Evolutionary conservation across 1,140 invertebrate species (phyloP), one percentile per base, ranked within the genome.

Genomic region (Drosophila lacertosa): DNA sequence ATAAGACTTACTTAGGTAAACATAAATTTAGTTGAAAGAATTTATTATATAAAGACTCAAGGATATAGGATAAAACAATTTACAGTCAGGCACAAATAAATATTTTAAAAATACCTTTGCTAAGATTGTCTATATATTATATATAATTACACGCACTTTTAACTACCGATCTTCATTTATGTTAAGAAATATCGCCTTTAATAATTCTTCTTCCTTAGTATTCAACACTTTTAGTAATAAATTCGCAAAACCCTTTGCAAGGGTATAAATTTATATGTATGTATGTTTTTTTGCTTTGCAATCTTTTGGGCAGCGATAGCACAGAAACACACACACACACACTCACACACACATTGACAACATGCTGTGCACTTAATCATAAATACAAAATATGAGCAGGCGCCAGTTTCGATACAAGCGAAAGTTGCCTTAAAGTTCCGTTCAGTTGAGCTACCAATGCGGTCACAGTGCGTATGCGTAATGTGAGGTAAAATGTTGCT

Each of bases 381-480:
- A 71, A 71, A 71, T 72, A 66, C 63, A 58, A 72, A 72, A 67
- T 72, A 72, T 66, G 53, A 44, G 68, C 60, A 29, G 33, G 68
- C 60, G 68, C 45, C 50, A 62, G 40, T 44, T 62, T 59, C 18
- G 51, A 45, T 68, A 22, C 35, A 50, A 66, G 66, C 58, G 66
- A 54, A 63, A 63, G 32, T 69, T 54, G 40, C 47, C 33, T 58
- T 58, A 18, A 18, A 16, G n/a, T 32, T 55, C 29, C 20, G 20
- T 54, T 54, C 50, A 39, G 20, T 68, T 62, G 32, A 18, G 16
- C 11, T 50, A 13, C 29, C 40, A 58, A 47, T 16, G 24, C 59
- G 60, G 60, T 15, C 51, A 74, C 62, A 63, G 51, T 33, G 70
- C 74, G 81, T 86, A 81, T 84, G 77, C 77, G 83, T 84, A 84